Evolutionary conservation across 2,888 invertebrate genomes (phyloP).

Genomic region (Buathra laborator): DNA sequence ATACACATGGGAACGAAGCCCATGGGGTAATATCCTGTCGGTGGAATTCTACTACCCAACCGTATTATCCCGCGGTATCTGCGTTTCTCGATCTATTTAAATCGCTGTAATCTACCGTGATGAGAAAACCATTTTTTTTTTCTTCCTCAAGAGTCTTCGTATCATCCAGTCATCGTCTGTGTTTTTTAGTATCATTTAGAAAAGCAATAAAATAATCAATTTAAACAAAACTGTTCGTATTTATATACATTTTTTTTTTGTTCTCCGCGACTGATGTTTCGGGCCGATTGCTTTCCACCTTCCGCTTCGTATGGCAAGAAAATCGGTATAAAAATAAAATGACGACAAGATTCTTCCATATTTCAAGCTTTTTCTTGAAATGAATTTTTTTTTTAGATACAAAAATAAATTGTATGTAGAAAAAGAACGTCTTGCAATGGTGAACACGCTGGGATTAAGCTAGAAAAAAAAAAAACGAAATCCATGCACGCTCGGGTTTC

Average conservation of each 20-base stretch:
- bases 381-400: background rate
- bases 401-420: background rate
- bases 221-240: background rate
- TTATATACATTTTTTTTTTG: background rate
- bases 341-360: background rate
- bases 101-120: conserved; percentile 46
- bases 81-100: conserved; percentile 57
- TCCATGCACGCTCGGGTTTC: conserved; percentile 18
- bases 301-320: background rate
- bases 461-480: background rate
- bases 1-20: conserved; percentile 10
- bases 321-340: background rate
- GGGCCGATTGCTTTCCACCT: background rate
- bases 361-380: background rate
- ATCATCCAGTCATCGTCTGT: conserved; percentile 9
- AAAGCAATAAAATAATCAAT: background rate
- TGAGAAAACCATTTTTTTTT: conserved; percentile 23
- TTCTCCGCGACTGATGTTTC: background rate
- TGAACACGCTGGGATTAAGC: background rate
- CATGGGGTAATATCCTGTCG: conserved; percentile 45
- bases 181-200: conserved; percentile 1
- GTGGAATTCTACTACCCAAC: background rate
- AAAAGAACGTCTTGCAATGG: background rate
- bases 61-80: conserved; percentile 47
- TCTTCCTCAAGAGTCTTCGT: too few relatives aligned